Evolutionary conservation across 2,888 invertebrate genomes (phyloP).

Genomic region (Pardosa pseudoannulata): DNA sequence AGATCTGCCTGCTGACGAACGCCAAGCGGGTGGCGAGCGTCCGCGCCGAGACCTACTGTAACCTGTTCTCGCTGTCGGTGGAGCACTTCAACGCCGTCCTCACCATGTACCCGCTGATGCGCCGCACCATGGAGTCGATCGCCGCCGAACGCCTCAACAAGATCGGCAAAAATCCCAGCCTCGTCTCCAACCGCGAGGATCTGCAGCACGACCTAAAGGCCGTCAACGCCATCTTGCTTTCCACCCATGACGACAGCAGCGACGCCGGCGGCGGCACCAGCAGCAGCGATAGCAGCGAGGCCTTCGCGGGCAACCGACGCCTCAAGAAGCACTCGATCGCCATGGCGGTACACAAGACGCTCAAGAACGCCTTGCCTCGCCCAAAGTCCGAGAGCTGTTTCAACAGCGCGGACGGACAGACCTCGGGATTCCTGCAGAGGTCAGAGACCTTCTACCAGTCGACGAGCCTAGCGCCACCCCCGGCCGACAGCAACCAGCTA

Average conservation of each 20-base stretch:
- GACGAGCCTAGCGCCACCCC: conserved; percentile 63
- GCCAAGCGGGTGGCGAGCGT: conserved; percentile 97
- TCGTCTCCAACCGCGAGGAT: conserved; percentile 87
- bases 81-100: conserved; percentile 98
- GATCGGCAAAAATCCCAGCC: conserved; percentile 97
- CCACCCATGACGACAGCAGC: conserved; percentile 73
- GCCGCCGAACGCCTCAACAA: conserved; percentile 98
- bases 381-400: conserved; percentile 91
- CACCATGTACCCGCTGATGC: conserved; percentile 98
- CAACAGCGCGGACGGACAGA: conserved; percentile 73
- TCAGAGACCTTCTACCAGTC: conserved; percentile 73
- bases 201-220: conserved; percentile 86
- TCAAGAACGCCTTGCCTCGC: conserved; percentile 80
- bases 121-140: conserved; percentile 98
- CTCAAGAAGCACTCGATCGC: conserved; percentile 70
- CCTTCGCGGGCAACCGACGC: conserved; percentile 33
- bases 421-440: conserved; percentile 52
- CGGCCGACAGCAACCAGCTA: conserved; percentile 24
- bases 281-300: conserved; percentile 24
- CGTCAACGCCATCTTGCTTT: conserved; percentile 92
- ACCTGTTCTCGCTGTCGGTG: conserved; percentile 97
- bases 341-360: conserved; percentile 54
- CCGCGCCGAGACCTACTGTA: conserved; percentile 98
- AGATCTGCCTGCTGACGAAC: conserved; percentile 97
- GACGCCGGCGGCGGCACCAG: conserved; percentile 38